Evolutionary conservation across 2,797 vertebrate species (phyloP).

Genomic region (Aldrovandia affinis): DNA sequence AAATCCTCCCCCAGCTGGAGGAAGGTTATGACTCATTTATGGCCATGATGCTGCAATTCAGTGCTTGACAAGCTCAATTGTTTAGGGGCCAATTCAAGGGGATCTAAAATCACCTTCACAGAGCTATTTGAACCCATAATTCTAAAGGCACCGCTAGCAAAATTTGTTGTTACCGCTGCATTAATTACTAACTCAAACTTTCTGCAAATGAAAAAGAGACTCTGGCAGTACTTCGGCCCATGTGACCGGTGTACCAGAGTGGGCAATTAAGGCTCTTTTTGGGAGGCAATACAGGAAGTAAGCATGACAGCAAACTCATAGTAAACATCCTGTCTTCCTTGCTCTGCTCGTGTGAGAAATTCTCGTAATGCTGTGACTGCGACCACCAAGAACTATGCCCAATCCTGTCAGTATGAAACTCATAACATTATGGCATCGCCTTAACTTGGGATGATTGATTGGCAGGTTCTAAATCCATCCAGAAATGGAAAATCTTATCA

Average conservation of each 20-base stretch:
- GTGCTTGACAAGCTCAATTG: neutral
- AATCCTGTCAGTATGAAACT: neutral
- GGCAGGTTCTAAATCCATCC: neutral
- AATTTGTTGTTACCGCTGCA: slow-evolving; percentile 9
- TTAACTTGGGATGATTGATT: neutral
- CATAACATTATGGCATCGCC: neutral
- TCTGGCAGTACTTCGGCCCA: neutral
- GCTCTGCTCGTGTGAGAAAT: too few species aligned
- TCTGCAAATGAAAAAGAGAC: neutral
- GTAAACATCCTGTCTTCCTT: neutral
- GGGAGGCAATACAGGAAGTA: neutral
- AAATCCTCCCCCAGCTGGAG: neutral
- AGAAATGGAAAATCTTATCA: neutral
- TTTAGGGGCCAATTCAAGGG: neutral
- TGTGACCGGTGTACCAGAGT: neutral
- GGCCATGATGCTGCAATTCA: neutral
- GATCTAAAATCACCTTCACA: neutral
- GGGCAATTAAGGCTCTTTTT: neutral
- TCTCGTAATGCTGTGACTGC: neutral
- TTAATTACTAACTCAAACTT: slow-evolving; percentile 32
- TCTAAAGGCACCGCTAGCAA: neutral
- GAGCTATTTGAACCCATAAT: neutral
- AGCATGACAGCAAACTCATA: neutral
- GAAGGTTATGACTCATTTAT: neutral
- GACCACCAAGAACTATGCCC: neutral